Evolutionary conservation across 2,888 invertebrate genomes (phyloP).

Genomic region (Agrochola litura): DNA sequence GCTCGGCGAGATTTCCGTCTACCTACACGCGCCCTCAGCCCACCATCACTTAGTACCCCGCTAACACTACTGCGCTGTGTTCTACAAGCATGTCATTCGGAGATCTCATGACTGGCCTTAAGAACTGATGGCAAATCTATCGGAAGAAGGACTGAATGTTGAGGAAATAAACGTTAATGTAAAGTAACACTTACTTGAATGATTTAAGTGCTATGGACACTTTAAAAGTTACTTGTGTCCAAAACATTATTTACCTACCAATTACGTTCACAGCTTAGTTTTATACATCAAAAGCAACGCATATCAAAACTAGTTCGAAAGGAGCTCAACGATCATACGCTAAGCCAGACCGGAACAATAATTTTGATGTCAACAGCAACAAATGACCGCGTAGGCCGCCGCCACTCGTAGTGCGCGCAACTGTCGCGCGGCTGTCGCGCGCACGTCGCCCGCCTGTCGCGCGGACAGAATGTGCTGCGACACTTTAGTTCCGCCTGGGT

Average conservation of each 20-base stretch:
- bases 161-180: neutral
- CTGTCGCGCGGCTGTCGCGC: constrained; percentile 44
- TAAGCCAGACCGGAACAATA: constrained; percentile 64
- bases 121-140: neutral
- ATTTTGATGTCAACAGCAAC: constrained; percentile 65
- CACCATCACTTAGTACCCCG: constrained; percentile 7
- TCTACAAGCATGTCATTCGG: neutral
- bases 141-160: neutral
- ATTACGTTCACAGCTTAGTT: constrained; percentile 7
- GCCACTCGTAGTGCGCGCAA: constrained; percentile 37
- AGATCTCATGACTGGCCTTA: neutral
- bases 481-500: constrained; percentile 66
- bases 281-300: constrained; percentile 2
- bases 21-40: constrained; percentile 40
- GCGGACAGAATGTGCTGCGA: constrained; percentile 59
- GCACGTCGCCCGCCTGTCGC: constrained; percentile 46
- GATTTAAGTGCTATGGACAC: neutral
- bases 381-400: constrained; percentile 55
- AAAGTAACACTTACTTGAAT: constrained; percentile 1
- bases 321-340: constrained; percentile 19
- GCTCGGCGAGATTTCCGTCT: constrained; percentile 42
- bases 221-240: neutral
- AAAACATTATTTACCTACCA: neutral
- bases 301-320: constrained; percentile 41
- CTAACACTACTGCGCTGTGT: neutral